Percentiles rank a stretch among this genome's conserved stretches.
These are phyloP conservation scores for Drosophila saltans DNA, from an alignment of 1,140 invertebrate genomes.

Conservation along the genomic window DNA sequence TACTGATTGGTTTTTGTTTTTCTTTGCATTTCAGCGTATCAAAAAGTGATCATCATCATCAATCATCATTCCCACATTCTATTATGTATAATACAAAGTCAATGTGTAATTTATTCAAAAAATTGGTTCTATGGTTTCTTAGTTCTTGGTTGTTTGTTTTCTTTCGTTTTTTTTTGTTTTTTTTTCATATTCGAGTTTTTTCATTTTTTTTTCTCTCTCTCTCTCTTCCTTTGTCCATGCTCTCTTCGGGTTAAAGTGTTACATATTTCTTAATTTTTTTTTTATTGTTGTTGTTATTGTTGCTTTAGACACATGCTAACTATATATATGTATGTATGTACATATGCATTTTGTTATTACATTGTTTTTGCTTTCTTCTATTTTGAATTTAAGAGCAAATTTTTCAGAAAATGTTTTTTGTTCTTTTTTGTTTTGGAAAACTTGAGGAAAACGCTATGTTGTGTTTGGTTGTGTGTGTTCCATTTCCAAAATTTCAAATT, in stretches of 20 bases:
- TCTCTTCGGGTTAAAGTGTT: conserved; percentile 16
- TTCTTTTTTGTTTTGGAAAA: no score
- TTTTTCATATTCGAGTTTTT: conserved; percentile 9
- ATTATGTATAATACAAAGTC: conserved; percentile 13
- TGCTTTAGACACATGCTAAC: conserved; percentile 33
- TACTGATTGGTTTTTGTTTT: conserved; percentile 9
- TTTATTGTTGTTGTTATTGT: background rate
- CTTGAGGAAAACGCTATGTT: background rate
- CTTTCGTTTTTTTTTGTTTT: conserved; percentile 14
- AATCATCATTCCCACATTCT: background rate
- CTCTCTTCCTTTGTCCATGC: conserved; percentile 10
- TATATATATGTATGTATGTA: conserved; percentile 20
- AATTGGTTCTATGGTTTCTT: conserved; percentile 69
- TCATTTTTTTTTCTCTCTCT: no score
- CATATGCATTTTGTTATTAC: conserved; percentile 10
- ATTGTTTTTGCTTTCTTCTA: background rate
- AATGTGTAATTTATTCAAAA: conserved; percentile 53
- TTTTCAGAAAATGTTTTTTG: conserved; percentile 7
- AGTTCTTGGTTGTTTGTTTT: background rate
- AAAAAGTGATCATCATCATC: conserved; percentile 11
- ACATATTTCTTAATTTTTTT: conserved; percentile 18
- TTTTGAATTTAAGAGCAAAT: conserved; percentile 29
- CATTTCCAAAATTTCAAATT: no score
- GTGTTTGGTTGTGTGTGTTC: background rate
- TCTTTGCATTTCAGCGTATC: conserved; percentile 4